Evolutionary conservation across 2,888 invertebrate species (phyloP).

Genomic region (Pteria penguin): DNA sequence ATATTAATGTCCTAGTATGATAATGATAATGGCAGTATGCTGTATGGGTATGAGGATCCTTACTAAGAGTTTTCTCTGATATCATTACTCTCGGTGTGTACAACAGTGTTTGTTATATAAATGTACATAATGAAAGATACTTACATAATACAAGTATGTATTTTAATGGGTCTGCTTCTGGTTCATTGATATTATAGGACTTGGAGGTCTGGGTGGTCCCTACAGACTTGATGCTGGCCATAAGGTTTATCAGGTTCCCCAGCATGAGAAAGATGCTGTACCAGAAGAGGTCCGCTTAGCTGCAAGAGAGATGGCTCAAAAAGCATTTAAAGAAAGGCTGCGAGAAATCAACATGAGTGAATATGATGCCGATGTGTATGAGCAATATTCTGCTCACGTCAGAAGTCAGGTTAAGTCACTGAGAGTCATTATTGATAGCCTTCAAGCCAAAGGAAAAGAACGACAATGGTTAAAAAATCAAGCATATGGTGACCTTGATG

Average conservation of each 20-base stretch:
- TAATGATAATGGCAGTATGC: no score
- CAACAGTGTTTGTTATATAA: no score
- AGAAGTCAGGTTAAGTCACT: slow-evolving; percentile 90
- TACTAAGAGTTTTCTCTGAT: no score
- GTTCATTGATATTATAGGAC: slow-evolving; percentile 61
- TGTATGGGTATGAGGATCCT: no score
- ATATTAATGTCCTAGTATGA: no score
- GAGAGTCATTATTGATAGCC: slow-evolving; percentile 89
- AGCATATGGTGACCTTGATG: slow-evolving; percentile 96
- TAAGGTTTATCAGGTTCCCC: slow-evolving; percentile 93
- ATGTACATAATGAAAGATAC: no score
- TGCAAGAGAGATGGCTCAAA: slow-evolving; percentile 94
- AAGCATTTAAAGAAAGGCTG: slow-evolving; percentile 91
- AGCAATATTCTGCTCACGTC: slow-evolving; percentile 87
- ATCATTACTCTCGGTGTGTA: no score
- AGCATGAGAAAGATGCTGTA: slow-evolving; percentile 92
- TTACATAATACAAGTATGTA: neutral
- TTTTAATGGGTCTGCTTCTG: no score
- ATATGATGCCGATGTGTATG: slow-evolving; percentile 93
- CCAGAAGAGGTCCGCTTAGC: slow-evolving; percentile 89
- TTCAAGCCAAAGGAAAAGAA: slow-evolving; percentile 95
- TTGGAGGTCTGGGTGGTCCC: slow-evolving; percentile 97
- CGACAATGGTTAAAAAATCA: slow-evolving; percentile 96
- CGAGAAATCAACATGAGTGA: slow-evolving; percentile 97
- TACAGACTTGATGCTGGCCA: slow-evolving; percentile 96